These are phyloP conservation scores for Sula dactylatra DNA, from an alignment of 2,113 vertebrate species.

Conservation along the genomic window DNA sequence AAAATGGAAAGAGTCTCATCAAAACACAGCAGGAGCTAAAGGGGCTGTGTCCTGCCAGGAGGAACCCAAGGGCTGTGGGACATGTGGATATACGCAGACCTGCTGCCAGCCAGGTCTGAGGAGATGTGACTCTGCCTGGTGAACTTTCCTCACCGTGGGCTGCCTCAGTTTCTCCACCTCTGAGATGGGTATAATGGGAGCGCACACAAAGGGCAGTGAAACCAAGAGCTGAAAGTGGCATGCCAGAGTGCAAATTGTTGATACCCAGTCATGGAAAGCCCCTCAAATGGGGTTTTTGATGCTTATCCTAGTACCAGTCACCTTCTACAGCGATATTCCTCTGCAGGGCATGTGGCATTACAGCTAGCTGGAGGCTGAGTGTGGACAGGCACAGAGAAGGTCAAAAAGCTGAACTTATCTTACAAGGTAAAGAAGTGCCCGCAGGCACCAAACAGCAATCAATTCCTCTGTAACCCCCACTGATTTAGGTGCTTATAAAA, in stretches of 20 bases:
- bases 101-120: neutral
- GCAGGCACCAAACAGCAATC: neutral
- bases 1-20: neutral
- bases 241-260: neutral
- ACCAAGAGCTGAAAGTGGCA: neutral
- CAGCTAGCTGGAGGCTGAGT: neutral
- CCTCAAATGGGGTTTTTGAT: neutral
- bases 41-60: neutral
- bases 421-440: accelerated
- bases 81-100: accelerated
- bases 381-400: neutral
- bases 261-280: neutral
- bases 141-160: neutral
- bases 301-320: neutral
- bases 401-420: neutral
- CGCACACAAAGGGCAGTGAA: neutral
- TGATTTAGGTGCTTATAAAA: neutral
- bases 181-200: neutral
- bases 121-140: neutral
- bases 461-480: accelerated
- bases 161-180: neutral
- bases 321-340: neutral
- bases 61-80: neutral
- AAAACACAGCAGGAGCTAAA: neutral
- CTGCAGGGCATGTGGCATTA: neutral